Percentiles rank a stretch among this genome's conserved stretches.
phyloP scores from a whole-genome alignment of 2,888 invertebrate genomes.

The Oasisia sp. region DNA sequence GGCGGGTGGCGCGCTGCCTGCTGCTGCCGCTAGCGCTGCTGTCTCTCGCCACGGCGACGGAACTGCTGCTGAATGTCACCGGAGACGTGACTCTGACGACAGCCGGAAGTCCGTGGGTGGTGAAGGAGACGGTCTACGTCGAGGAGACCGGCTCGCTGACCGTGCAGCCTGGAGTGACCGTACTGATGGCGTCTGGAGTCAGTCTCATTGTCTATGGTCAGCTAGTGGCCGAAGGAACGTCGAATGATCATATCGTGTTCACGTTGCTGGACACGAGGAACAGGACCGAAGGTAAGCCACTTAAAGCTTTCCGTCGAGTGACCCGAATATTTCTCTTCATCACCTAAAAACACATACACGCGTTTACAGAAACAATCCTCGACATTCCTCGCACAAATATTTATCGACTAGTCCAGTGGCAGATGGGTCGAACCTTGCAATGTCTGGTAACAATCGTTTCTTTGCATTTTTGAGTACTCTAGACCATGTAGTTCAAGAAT shows the following conservation, averaged over 20 bases:
- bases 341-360: not conserved
- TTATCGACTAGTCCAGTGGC: no score
- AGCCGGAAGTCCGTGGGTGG: not conserved
- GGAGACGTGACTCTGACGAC: not conserved
- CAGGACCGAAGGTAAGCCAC: not conserved
- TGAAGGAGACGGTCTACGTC: not conserved
- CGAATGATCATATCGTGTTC: not conserved
- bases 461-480: no score
- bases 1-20: not conserved
- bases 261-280: not conserved
- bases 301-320: not conserved
- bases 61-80: not conserved
- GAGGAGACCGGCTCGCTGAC: not conserved
- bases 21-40: conserved; percentile 4
- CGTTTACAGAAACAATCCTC: no score
- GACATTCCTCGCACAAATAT: no score
- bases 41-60: not conserved
- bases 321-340: no score
- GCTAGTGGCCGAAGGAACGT: not conserved
- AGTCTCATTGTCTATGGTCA: not conserved
- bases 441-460: no score
- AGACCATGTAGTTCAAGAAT: no score
- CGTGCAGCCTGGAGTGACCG: not conserved
- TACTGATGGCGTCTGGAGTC: not conserved
- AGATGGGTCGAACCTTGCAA: no score